Evolutionary conservation across 1,140 invertebrate genomes (phyloP), one percentile per base, ranked within the genome.

Genomic region (Drosophila lini): DNA sequence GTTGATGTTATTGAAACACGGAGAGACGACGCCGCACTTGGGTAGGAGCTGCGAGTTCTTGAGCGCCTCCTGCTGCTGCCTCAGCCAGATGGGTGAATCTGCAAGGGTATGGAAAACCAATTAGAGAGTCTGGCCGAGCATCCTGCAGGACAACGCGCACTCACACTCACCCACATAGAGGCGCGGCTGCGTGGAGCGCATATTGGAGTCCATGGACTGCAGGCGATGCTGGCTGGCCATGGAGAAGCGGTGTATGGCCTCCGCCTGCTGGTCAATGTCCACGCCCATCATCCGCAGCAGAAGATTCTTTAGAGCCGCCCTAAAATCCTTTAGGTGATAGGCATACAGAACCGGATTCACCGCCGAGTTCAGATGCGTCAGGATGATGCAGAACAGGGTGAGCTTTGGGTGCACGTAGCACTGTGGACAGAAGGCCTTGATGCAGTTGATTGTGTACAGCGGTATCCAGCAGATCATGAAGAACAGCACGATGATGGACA

Each of bases 391-490:
- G 74, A 96, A 95, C 45, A 97, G 94, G 44, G 97, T 94, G n/a
- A 97, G 84, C 9, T 94, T 93, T 0, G 94, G 93, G 70, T 95
- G 95, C 31, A 97, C 95, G 53, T 94, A 91, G 80, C 96, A 95
- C 3, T 94, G 83, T 0, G 94, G 94, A 80, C 95, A 96, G 90
- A 97, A 97, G 1, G 97, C 97, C 90, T 96, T 94, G 16, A 98
- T 94, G 78, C 96, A 97, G 92, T 98, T 98, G 71, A 98, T 97
- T 28, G 97, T 98, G 93, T 98, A 98, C 4, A 98, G 93, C 0
- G 97, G 97, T 53, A 98, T 96, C 97, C 97, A 98, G 89, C 97
- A 98, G 48, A 98, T 94, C 92, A 98, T 97, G 93, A 98, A 98
- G 93, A 98, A 98, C 38, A 97, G 93, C 2, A 98, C 97, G 55